A percentile compares a stretch with the other conserved stretches of the same genome.
Evolutionary conservation across 2,797 vertebrate genomes (phyloP).

Genomic region (Pangasius sanitwongsei): DNA sequence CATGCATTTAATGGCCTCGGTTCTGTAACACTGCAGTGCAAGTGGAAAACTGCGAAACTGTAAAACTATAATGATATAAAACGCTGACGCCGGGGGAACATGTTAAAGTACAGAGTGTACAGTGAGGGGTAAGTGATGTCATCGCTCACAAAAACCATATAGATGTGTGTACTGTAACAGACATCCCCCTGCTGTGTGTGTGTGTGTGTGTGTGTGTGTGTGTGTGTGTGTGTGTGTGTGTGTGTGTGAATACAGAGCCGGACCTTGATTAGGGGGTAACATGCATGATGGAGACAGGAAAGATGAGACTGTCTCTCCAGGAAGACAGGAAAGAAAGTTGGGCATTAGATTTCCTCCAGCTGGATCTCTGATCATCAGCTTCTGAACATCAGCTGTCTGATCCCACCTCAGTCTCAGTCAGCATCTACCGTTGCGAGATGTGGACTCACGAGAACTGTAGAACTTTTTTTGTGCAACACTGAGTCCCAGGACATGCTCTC

Average conservation of each 20-base stretch:
- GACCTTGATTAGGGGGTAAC: not conserved
- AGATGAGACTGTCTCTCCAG: not conserved
- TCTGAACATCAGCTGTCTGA: not conserved
- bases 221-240: not conserved
- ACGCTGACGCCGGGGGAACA: not conserved
- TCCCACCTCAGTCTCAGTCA: not conserved
- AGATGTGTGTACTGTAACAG: not conserved
- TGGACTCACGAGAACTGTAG: not conserved
- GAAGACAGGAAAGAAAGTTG: not conserved
- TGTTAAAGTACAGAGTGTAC: not conserved
- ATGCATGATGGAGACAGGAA: not conserved
- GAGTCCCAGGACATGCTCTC: not conserved
- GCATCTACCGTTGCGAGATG: not conserved
- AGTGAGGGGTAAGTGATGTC: not conserved
- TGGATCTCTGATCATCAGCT: no score
- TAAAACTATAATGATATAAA: not conserved
- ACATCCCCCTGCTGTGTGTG: no score
- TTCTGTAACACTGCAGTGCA: not conserved
- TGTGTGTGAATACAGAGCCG: not conserved
- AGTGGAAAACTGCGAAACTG: not conserved
- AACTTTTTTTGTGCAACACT: no score
- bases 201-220: no score
- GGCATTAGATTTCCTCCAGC: no score
- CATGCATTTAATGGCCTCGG: not conserved
- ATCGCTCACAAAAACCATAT: not conserved